Evolutionary conservation across 2,113 vertebrate species (phyloP), one percentile per base, ranked within the genome.

Genomic region (Apaloderma vittatum): DNA sequence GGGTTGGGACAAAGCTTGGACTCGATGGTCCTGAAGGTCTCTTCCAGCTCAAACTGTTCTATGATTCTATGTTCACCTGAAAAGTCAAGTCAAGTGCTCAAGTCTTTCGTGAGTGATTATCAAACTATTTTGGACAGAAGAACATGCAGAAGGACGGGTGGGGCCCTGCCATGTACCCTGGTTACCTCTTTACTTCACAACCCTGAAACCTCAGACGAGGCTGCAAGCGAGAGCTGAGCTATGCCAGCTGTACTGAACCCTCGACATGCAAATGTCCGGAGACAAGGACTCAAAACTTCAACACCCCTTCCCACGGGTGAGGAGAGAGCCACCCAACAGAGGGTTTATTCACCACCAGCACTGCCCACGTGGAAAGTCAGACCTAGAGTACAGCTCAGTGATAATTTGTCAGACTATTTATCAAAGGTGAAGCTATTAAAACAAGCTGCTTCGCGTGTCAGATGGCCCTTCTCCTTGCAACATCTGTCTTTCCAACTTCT

Each of bases 241-340:
- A 49, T 19, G 46, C 62, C 66, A 55, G 83, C 49, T 21, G n/a
- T 20, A 12, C 30, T 4, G 26, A 75, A 16, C 34, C n/a, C 8
- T 20, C 26, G 52, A 20, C 72, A 59, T 2, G 2, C 17, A 23
- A 40, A 58, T 0, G 14, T 32, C 48, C 65, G 20, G 17, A 62
- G 49, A 11, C 45, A 30, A 58, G 15, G 45, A 21, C 45, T 45
- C 27, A 2, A 6, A 45, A 2, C 18, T 3, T 1, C 59, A 61
- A 3, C 40, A 9, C 0, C 23, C 22, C 9, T 21, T 24, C 10
- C 6, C 32, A 19, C 0, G 20, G 32, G 3, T 4, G n/a, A 79
- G 49, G 15, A 1, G 7, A 22, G 46, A 12, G 5, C 67, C 67
- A 37, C 1, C 49, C 2, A 4, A 9, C 32, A 66, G 24, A 5